phyloP scores from a whole-genome alignment of 2,113 vertebrate genomes.

The Oncorhynchus tshawytscha region DNA sequence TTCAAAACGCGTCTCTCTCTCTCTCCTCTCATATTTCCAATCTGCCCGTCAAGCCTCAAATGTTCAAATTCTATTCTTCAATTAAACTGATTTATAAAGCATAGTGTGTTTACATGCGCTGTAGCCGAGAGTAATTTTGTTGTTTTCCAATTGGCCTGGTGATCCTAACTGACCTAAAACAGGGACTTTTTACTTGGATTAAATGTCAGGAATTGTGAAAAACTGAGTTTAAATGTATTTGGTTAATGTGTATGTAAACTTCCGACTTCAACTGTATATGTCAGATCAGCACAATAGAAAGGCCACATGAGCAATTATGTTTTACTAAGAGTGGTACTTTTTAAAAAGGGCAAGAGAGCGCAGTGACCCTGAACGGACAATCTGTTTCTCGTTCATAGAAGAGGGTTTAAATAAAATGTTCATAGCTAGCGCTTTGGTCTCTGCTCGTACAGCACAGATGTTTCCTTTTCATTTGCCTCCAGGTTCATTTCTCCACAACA shows the following conservation, averaged over 20 bases:
- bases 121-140: not conserved
- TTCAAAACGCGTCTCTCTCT: slow-evolving; percentile 7
- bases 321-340: not conserved
- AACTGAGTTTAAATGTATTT: no score
- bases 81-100: not conserved
- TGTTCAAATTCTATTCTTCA: slow-evolving; percentile 11
- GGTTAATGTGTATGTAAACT: no score
- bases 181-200: no score
- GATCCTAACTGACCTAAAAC: no score
- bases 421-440: not conserved
- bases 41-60: slow-evolving; percentile 1
- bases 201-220: no score
- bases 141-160: not conserved
- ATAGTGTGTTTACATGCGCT: not conserved
- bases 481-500: slow-evolving; percentile 4
- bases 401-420: slow-evolving; percentile 25
- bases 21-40: slow-evolving; percentile 9
- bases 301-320: not conserved
- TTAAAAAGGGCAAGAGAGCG: not conserved
- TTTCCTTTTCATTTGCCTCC: slow-evolving; percentile 47
- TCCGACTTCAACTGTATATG: no score
- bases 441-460: slow-evolving; percentile 14
- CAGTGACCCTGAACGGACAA: not conserved
- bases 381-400: slow-evolving; percentile 1
- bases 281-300: not conserved